These are phyloP conservation scores for Tigriopus japonicus DNA, from an alignment of 1,140 invertebrate genomes.

Conservation along the genomic window DNA sequence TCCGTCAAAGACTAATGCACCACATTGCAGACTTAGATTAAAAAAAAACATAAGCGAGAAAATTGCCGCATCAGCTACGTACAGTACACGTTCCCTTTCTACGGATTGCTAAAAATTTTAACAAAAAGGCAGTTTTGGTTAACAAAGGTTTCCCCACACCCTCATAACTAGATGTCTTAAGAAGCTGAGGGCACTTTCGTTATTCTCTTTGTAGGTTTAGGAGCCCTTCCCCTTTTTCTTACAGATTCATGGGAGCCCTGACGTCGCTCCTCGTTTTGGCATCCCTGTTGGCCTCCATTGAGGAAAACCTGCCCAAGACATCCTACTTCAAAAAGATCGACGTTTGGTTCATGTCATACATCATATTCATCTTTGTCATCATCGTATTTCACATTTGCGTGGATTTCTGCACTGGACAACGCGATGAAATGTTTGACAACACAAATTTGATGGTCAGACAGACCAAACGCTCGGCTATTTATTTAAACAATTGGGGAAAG, in stretches of 20 bases:
- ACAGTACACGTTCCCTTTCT: too few relatives aligned
- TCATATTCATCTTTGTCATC: slow-evolving; percentile 19
- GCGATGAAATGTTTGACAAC: slow-evolving; percentile 2
- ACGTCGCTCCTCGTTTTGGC: slow-evolving; percentile 15
- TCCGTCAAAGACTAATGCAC: too few relatives aligned
- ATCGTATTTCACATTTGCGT: slow-evolving; percentile 18
- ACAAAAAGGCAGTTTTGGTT: too few relatives aligned
- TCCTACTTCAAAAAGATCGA: slow-evolving; percentile 20
- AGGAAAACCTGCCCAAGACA: slow-evolving; percentile 17
- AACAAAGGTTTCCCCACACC: too few relatives aligned
- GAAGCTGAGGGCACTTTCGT: too few relatives aligned
- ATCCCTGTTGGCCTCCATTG: slow-evolving; percentile 16
- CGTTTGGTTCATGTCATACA: slow-evolving; percentile 18
- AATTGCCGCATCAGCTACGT: too few relatives aligned
- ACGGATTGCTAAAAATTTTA: too few relatives aligned
- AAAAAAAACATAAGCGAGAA: too few relatives aligned
- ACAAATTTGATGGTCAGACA: neutral
- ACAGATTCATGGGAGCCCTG: slow-evolving; percentile 15
- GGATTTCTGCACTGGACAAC: slow-evolving; percentile 13
- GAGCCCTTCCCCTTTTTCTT: too few relatives aligned
- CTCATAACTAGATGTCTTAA: too few relatives aligned
- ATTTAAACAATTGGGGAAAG: neutral
- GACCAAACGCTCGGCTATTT: neutral
- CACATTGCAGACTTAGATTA: too few relatives aligned
- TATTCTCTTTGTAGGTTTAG: too few relatives aligned